Percentiles rank a stretch among this genome's conserved stretches.
Conservation (phyloP, 2,888 invertebrate species). For the Phanerotoma sp. region DNA sequence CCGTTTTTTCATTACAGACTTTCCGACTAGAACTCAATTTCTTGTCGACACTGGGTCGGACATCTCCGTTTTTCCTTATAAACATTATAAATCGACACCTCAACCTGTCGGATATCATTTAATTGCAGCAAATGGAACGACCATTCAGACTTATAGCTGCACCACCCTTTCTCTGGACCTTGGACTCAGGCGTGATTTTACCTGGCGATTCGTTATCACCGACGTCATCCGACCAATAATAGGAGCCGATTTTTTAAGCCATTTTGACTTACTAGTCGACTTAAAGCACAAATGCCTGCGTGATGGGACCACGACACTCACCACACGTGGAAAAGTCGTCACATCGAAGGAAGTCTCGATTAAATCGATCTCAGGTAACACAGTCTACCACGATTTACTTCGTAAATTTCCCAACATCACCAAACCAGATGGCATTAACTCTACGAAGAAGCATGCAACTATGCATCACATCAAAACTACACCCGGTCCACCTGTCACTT, state of each 20-base stretch:
- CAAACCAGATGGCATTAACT: slow-evolving; percentile 27
- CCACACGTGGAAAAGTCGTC: neutral
- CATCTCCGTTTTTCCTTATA: slow-evolving; percentile 15
- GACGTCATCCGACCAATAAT: slow-evolving; percentile 46
- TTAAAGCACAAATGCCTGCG: slow-evolving; percentile 32
- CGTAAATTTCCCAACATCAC: slow-evolving; percentile 18
- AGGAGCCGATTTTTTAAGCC: slow-evolving; percentile 43
- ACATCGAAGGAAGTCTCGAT: neutral
- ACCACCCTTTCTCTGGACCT: slow-evolving; percentile 36
- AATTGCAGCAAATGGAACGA: slow-evolving; percentile 42
- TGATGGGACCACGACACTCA: slow-evolving; percentile 17
- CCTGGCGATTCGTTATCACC: slow-evolving; percentile 45
- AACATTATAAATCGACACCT: neutral
- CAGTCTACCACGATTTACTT: slow-evolving; percentile 34
- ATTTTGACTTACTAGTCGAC: slow-evolving; percentile 40
- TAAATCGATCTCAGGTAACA: slow-evolving; percentile 38
- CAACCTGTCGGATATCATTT: neutral
- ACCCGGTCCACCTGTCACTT: slow-evolving; percentile 41
- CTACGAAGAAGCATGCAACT: slow-evolving; percentile 13
- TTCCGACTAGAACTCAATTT: neutral
- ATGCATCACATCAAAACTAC: slow-evolving; percentile 40
- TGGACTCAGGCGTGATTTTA: slow-evolving; percentile 39
- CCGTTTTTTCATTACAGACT: slow-evolving; percentile 15
- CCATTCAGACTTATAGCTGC: slow-evolving; percentile 42
- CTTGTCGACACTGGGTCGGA: slow-evolving; percentile 18